Evolutionary conservation across 1,140 invertebrate species (phyloP), one percentile per base, ranked within the genome.

Genomic region (Brachionus angularis): DNA sequence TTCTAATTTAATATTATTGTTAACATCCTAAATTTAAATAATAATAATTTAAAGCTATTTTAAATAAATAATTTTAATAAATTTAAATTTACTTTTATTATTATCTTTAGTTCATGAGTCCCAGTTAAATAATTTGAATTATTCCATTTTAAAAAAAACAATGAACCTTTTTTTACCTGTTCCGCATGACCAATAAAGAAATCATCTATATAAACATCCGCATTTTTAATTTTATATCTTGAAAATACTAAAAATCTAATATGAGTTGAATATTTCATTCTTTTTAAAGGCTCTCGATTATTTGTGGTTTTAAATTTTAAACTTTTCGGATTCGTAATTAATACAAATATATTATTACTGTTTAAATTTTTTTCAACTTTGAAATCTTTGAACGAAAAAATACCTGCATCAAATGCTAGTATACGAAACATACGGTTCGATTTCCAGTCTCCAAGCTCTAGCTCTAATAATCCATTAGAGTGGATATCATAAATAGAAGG

Each of bases 371-470:
- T 49, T 21, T 31, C 33, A 14, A 91, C 86, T 70, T 84, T 82
- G 58, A 89, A 82, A 82, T 96, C 91, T 72, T 86, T 82, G 79
- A 95, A 93, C n/a, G 91, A 90, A 78, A 95, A 88, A 72, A 91
- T 78, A 18, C 90, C 91, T 81, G 93, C 88, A 81, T 96, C 92
- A 73, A 95, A 86, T 23, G 89, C 90, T 44, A 86, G 85, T 25
- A 96, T 76, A 18, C 91, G 85, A 82, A 86, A 92, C 88, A 89
- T 86, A 82, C 92, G 84, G 77, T 89, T 90, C 77, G 92, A 89
- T 82, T 91, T 95, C 91, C 91, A 96, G 83, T 96, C 93, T 25
- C 87, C 90, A 39, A 95, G 82, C 83, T 96, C 93, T 47, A 95
- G 81, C 82, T 95, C 92, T 64, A 93, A 81, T 77, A 87, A 89